Evolutionary conservation across 2,797 vertebrate species (phyloP), one percentile per base, ranked within the genome.

Genomic region (Merluccius polli): DNA sequence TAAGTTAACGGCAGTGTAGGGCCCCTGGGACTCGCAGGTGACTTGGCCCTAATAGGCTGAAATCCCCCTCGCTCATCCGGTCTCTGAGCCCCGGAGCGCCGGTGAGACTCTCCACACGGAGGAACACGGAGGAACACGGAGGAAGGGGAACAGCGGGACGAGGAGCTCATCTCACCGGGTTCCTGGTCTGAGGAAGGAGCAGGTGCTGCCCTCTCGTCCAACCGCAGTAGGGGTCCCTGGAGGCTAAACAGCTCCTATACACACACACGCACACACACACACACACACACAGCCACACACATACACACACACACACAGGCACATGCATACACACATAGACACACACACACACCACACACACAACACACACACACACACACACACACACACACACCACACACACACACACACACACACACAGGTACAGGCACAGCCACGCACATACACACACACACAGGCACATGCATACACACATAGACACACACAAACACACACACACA

Each of bases 161-260:
- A 74, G 27, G 27, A 44, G 79, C 74, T 77, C 93, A 98, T 80
- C 74, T 77, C 93, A 98, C 97, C 97, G 97, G 90, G 95, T 95
- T 32, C 92, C 95, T 0, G 95, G 94, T 73, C 95, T 93, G 78
- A 98, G 95, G 90, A 98, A 98, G 32, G 95, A 41, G 29, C 98
- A 99, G 88, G 95, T 94, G 79, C 96, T 96, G 36, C 96, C 96
- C 96, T 0, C 93, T 87, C 0, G 95, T 95, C 98, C 98, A 99
- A 73, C 97, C 97, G 0, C 98, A 99, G 90, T 99, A 99, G 0
- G 98, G 98, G 77, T 99, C 98, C 78, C 95, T 95, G 76, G 96
- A 96, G 78, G 95, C 94, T 0, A 99, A 93, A 71, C 98, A 99
- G 92, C 92, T 97, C 89, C 98, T 99, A 84, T 73, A 87, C 30